phyloP scores from a whole-genome alignment of 1,140 invertebrate species.

The Daktulosphaira vitifoliae region DNA sequence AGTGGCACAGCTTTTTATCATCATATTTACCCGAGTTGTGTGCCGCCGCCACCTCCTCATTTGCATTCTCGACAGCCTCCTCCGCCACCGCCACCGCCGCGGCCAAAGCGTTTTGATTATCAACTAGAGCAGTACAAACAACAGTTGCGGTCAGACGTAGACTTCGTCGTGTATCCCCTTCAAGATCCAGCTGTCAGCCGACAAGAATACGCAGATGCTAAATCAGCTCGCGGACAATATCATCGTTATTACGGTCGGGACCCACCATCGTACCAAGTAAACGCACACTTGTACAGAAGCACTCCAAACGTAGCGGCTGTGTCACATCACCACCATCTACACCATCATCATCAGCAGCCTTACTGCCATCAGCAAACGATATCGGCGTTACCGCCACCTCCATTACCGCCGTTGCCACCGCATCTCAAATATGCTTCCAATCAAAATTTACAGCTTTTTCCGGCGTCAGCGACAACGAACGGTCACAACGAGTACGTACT shows the following conservation, averaged over 20 bases:
- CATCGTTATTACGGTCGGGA: constrained; percentile 19
- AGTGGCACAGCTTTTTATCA: constrained; percentile 47
- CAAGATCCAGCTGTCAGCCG: constrained; percentile 80
- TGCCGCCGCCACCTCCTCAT: constrained; percentile 47
- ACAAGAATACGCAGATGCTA: constrained; percentile 81
- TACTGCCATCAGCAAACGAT: constrained; percentile 33
- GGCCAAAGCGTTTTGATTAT: constrained; percentile 42
- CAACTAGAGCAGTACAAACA: constrained; percentile 77
- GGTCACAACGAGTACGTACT: constrained; percentile 44
- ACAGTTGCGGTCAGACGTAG: constrained; percentile 77
- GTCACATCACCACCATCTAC: constrained; percentile 27
- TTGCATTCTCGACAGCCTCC: constrained; percentile 24
- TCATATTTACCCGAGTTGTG: constrained; percentile 39
- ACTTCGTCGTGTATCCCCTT: constrained; percentile 80
- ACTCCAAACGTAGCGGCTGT: constrained; percentile 57
- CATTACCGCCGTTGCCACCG: constrained; percentile 17
- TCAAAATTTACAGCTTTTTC: constrained; percentile 45
- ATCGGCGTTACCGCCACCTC: background rate
- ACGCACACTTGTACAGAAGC: constrained; percentile 57
- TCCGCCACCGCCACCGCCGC: constrained; percentile 44
- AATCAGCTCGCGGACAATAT: constrained; percentile 48
- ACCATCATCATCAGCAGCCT: background rate
- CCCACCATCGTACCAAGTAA: constrained; percentile 39
- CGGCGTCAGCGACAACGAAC: constrained; percentile 46
- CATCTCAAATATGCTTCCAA: constrained; percentile 40